Base-by-base conservation (phyloP, 2,888 invertebrate genomes). In the Chesias legatella region DNA sequence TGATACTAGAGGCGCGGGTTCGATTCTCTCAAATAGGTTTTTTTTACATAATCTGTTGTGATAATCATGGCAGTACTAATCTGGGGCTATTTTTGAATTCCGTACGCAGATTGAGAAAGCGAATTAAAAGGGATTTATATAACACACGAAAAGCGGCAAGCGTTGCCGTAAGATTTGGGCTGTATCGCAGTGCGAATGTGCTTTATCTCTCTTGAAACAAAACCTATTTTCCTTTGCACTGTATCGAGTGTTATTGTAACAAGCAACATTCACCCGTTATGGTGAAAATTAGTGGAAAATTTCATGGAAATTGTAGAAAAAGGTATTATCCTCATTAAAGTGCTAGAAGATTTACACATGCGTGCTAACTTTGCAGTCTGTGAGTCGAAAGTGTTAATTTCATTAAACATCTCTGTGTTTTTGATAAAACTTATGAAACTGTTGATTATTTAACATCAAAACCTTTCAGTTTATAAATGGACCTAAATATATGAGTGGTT, bases 121-220 rank as follows among this genome's bases (percentile, higher is more conserved):
- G 64, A 63, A 60, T 54, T 54, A 65, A 60, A 67, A 61, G 63
- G 66, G 62, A 51, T 57, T 41, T 56, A 70, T 63, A 63, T 64
- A 63, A 76, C 63, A 83, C 80, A 83, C 65, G 70, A 60, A 82
- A 86, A 86, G 85, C 84, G 77, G 80, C 83, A 83, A 83, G 84
- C 82, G 68, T 65, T 72, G 83, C 84, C 83, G 78, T 70, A 75
- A 71, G 73, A 74, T 67, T 63, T 53, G 60, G 67, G 76, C 77
- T 69, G 56, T 67, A 62, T 70, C 77, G 73, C 74, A 67, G 84
- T 85, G 85, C 78, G 64, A 65, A 67, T 65, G 82, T 82, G 83
- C 80, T 71, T 58, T 53, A 61, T 65, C 44, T 60, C 50, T 62
- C 61, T 52, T 32, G 53, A 45, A 27, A 59, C 40, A 55, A 49